A percentile compares a stretch with the other conserved stretches of the same genome.
Evolutionary conservation across 64 coral and sea anemone species (phyloP).

Genomic region (Dendronephthya gigantea): DNA sequence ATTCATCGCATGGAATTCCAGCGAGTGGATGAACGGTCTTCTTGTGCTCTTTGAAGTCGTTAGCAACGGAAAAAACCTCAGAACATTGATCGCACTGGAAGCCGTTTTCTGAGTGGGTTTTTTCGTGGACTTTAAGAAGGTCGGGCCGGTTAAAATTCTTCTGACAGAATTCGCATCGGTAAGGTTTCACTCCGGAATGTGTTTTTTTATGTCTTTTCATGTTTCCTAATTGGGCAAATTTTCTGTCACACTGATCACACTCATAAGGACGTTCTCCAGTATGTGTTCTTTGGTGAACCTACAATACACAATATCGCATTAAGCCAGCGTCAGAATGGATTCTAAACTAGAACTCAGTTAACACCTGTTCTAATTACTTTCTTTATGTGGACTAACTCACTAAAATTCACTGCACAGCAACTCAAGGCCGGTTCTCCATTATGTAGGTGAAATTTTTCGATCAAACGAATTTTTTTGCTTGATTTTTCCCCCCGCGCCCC

Average conservation of each 20-base stretch:
- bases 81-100: not conserved
- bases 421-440: too few relatives aligned
- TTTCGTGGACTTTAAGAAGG: not conserved
- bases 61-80: not conserved
- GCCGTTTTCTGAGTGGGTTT: not conserved
- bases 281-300: not conserved
- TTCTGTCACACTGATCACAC: not conserved
- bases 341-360: too few relatives aligned
- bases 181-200: not conserved
- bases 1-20: not conserved
- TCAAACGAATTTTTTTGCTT: too few relatives aligned
- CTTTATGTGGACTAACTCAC: too few relatives aligned
- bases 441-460: too few relatives aligned
- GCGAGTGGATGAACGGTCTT: not conserved
- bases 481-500: too few relatives aligned
- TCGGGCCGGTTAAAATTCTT: not conserved
- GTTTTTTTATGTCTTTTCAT: not conserved
- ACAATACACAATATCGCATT: too few relatives aligned
- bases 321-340: too few relatives aligned
- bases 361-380: too few relatives aligned
- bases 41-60: not conserved
- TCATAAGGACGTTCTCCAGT: not conserved
- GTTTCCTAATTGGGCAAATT: not conserved
- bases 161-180: not conserved
- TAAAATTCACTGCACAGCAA: too few relatives aligned